These are phyloP conservation scores for Epinotia bilunana DNA, from an alignment of 2,888 invertebrate genomes.

Conservation along the genomic window DNA sequence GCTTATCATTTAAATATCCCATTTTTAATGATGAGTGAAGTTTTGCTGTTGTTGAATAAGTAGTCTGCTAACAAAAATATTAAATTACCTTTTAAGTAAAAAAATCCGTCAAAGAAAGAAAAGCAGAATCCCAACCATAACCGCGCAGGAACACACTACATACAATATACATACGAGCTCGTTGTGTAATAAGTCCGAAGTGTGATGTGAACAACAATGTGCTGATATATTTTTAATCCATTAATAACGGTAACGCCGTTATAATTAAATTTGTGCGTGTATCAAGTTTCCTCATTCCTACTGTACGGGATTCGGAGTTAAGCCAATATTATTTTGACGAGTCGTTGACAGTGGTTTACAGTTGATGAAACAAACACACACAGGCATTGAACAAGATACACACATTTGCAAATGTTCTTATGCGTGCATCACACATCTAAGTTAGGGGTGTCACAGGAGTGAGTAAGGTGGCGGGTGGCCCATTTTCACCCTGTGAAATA, in stretches of 20 bases:
- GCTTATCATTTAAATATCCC: neutral
- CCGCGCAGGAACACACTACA: neutral
- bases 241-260: constrained; percentile 57
- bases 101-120: neutral
- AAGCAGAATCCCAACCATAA: neutral
- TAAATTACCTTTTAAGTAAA: neutral
- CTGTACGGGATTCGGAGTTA: constrained; percentile 71
- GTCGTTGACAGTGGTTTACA: constrained; percentile 83
- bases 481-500: constrained; percentile 84
- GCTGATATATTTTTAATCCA: constrained; percentile 54
- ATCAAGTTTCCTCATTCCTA: constrained; percentile 73
- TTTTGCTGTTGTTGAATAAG: neutral
- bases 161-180: constrained; percentile 22
- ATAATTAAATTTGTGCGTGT: constrained; percentile 74
- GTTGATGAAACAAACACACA: constrained; percentile 78
- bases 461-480: constrained; percentile 78
- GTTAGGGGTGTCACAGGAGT: constrained; percentile 65
- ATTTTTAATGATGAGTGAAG: too few species aligned
- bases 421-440: constrained; percentile 60
- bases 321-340: constrained; percentile 84
- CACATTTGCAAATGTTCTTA: constrained; percentile 57
- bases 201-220: constrained; percentile 34
- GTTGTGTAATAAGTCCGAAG: constrained; percentile 4
- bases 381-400: constrained; percentile 57
- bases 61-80: neutral